Evolutionary conservation across 1,140 invertebrate genomes (phyloP), one percentile per base, ranked within the genome.

Genomic region (Trichoplusia ni): DNA sequence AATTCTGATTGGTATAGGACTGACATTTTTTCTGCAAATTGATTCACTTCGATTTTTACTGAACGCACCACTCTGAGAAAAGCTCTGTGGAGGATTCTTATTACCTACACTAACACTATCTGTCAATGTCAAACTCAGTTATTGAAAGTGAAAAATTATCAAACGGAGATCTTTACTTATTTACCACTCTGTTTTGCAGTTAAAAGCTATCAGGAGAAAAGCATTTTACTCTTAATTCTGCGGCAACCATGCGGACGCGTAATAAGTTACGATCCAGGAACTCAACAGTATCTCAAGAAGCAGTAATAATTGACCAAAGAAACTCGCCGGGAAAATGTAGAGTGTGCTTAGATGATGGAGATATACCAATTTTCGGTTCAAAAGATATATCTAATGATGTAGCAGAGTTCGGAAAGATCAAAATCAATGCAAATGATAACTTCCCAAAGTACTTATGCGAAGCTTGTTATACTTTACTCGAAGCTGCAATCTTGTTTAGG

Each of bases 401-500:
- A 3, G 13, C 27, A 11, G 23, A 54, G 6, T 69, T 66, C 25
- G 47, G 38, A 19, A 31, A 14, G 3, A 63, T 69, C 9, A 9
- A 27, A 5, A 37, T 73, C 9, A 31, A 0, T 19, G 40, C 49
- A 40, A 33, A 69, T 31, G 67, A 73, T 37, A 31, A 67, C 23
- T 16, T 59, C 6, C 71, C 67, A 3, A 46, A 70, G 44, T 38
- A 62, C 16, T 11, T 74, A 31, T 71, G 69, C 16, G 29, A 42
- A 5, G 6, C 19, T n/a, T 71, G 69, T 31, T 11, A 56, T 21
- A 14, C 46, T 3, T 40, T 71, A 16, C 13, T 74, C n/a, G 31
- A 72, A 63, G 19, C 21, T 7, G 64, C 69, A 8, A 51, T 69
- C 4, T 7, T 63, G 7, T 72, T 75, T 31, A 42, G 66, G 37